phyloP scores from a whole-genome alignment of 1,140 invertebrate species.

The Trichonephila clavipes region DNA sequence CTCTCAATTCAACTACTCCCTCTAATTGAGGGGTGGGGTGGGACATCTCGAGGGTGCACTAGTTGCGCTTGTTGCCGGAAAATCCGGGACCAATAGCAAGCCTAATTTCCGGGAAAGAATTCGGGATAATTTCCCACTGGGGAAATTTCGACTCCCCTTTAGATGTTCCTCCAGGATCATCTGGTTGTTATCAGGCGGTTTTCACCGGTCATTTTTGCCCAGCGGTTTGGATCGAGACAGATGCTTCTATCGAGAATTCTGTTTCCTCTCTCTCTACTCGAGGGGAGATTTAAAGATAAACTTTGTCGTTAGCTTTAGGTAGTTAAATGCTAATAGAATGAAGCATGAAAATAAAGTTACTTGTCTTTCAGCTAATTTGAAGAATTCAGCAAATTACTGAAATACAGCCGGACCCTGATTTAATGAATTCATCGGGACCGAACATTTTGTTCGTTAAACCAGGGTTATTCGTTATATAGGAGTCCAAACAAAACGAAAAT shows the following conservation, averaged over 20 bases:
- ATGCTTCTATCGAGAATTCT: not conserved
- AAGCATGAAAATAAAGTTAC: not conserved
- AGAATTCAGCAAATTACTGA: too few relatives aligned
- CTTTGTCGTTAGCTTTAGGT: not conserved
- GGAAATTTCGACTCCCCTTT: slow-evolving; percentile 40
- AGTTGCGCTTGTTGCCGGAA: not conserved
- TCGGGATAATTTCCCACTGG: slow-evolving; percentile 48
- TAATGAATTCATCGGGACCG: too few relatives aligned
- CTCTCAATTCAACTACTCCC: slow-evolving; percentile 48
- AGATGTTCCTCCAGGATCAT: not conserved
- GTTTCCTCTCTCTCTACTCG: not conserved
- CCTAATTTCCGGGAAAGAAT: slow-evolving; percentile 60
- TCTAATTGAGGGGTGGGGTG: slow-evolving; percentile 35
- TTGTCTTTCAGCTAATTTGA: not conserved
- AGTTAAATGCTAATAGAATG: not conserved
- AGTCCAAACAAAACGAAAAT: too few relatives aligned
- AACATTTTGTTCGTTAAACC: too few relatives aligned
- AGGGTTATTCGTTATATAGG: too few relatives aligned
- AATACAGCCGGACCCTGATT: too few relatives aligned
- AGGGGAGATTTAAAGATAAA: not conserved
- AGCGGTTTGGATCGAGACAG: not conserved
- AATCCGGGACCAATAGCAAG: slow-evolving; percentile 19
- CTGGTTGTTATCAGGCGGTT: not conserved
- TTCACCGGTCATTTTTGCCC: not conserved
- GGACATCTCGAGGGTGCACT: not conserved